Evolutionary conservation across 2,113 vertebrate species (phyloP).

Genomic region (Brevimyrus niger): DNA sequence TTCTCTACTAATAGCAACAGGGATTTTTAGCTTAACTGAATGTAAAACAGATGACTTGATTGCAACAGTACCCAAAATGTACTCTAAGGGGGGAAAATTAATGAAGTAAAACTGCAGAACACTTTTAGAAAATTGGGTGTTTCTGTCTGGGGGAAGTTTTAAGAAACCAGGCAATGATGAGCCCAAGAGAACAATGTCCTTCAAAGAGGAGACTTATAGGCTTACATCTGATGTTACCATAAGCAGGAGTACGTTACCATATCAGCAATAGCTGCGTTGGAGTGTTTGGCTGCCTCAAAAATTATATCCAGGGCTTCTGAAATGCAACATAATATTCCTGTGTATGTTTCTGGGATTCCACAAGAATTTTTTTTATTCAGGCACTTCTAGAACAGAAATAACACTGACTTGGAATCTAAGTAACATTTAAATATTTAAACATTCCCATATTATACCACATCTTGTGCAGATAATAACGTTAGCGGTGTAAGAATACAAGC

Average conservation of each 20-base stretch:
- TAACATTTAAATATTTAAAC: neutral
- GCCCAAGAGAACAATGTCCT: neutral
- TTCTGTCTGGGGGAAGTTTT: neutral
- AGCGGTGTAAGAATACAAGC: neutral
- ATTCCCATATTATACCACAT: neutral
- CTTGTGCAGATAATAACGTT: neutral
- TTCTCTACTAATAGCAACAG: neutral
- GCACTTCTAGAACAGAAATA: neutral
- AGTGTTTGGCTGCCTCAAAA: conserved; percentile 62
- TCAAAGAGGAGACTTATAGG: neutral
- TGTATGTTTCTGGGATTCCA: neutral
- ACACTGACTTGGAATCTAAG: neutral
- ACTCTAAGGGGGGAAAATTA: neutral
- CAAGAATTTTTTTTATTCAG: neutral
- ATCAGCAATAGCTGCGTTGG: conserved; percentile 58
- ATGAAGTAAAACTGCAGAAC: neutral
- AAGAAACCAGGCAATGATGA: neutral
- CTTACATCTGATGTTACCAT: neutral
- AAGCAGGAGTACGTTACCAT: conserved; percentile 53
- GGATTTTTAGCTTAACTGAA: neutral
- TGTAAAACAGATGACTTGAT: neutral
- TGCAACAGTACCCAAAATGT: neutral
- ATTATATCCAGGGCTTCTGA: conserved; percentile 63
- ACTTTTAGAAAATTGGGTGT: neutral
- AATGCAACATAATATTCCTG: neutral